These are phyloP conservation scores for Hapalemur alaotrensis DNA, from an alignment of 2,797 vertebrate species.

Conservation along the genomic window DNA sequence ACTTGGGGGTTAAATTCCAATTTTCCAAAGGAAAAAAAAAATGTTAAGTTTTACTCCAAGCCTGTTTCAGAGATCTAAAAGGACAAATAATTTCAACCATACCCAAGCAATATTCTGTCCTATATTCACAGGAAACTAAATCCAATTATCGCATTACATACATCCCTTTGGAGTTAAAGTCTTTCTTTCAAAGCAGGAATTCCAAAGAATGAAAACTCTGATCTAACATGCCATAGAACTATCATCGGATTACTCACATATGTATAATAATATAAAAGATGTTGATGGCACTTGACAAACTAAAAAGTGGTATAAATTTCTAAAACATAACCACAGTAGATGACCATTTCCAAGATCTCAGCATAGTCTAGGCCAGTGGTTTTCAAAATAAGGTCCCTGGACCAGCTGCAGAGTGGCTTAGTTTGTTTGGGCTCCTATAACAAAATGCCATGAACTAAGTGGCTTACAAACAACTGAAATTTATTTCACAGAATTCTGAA, in stretches of 20 bases:
- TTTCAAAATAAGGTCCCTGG: neutral
- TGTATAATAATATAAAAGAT: neutral
- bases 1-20: neutral
- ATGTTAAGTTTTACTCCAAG: neutral
- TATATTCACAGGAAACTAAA: constrained; percentile 22
- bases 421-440: neutral
- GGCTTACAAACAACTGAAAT: neutral
- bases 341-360: neutral
- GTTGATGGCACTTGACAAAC: neutral
- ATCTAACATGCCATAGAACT: neutral
- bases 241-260: neutral
- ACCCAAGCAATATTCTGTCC: neutral
- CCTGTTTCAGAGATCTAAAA: neutral
- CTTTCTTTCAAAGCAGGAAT: constrained; percentile 22
- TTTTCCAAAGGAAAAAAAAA: neutral
- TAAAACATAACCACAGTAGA: neutral
- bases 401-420: neutral
- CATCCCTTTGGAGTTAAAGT: neutral
- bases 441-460: neutral
- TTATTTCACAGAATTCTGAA: neutral
- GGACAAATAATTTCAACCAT: constrained; percentile 26
- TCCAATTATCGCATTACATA: neutral
- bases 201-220: neutral
- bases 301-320: neutral
- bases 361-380: neutral